phyloP scores from a whole-genome alignment of 2,113 vertebrate species.

The Notothenia coriiceps region DNA sequence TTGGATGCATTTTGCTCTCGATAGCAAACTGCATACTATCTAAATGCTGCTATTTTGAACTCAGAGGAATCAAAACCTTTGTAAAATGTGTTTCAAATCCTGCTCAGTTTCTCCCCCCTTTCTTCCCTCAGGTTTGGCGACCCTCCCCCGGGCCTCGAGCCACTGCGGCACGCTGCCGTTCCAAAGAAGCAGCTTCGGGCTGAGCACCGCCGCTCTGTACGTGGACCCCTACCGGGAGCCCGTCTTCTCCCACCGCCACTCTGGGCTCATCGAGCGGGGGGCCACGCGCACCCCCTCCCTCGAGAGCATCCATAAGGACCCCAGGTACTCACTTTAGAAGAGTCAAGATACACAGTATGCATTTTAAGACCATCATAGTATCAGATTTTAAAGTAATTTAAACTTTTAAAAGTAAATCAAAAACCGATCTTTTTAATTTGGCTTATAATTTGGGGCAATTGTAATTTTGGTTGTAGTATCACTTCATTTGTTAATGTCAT shows the following conservation, averaged over 20 bases:
- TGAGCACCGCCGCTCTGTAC: slow-evolving; percentile 88
- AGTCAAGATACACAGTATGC: neutral
- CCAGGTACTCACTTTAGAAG: slow-evolving; percentile 81
- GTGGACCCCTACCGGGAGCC: slow-evolving; percentile 90
- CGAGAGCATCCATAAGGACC: slow-evolving; percentile 98
- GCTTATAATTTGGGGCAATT: no score
- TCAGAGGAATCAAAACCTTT: neutral
- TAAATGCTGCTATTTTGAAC: neutral
- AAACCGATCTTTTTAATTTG: no score
- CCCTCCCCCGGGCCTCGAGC: slow-evolving; percentile 91
- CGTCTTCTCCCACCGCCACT: slow-evolving; percentile 79
- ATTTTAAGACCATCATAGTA: no score
- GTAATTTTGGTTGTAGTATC: no score
- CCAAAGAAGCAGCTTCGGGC: slow-evolving; percentile 92
- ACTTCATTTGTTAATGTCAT: no score
- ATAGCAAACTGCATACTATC: neutral
- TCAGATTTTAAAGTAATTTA: no score
- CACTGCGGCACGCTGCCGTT: slow-evolving; percentile 94
- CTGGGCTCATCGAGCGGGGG: slow-evolving; percentile 84
- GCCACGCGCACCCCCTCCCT: slow-evolving; percentile 93
- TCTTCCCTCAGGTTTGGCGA: slow-evolving; percentile 72
- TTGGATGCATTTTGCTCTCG: neutral
- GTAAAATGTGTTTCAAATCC: neutral
- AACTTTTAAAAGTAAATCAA: no score
- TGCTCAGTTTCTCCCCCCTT: neutral